Percentiles rank a stretch among this genome's conserved stretches.
Evolutionary conservation across 2,797 vertebrate species (phyloP).

Genomic region (Coreius guichenoti): DNA sequence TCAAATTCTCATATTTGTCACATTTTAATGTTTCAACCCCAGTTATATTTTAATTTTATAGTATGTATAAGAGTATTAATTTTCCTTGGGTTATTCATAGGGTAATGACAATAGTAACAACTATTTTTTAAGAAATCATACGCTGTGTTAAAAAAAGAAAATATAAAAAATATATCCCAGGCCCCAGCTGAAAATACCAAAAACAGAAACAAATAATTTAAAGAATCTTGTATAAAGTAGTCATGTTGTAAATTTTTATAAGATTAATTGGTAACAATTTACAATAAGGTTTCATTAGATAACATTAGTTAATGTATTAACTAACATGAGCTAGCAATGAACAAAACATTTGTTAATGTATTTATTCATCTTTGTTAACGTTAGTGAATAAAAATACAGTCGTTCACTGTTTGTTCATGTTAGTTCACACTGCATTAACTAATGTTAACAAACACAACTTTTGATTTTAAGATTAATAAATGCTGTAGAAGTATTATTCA

Average conservation of each 20-base stretch:
- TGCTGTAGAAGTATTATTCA: too few relatives aligned
- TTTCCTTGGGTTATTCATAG: neutral
- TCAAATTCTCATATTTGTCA: neutral
- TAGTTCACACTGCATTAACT: too few relatives aligned
- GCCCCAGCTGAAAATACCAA: neutral
- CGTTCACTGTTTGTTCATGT: too few relatives aligned
- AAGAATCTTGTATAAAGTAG: neutral
- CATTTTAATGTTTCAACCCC: neutral
- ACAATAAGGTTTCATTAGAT: too few relatives aligned
- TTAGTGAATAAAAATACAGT: too few relatives aligned
- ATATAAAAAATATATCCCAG: neutral
- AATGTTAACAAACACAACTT: too few relatives aligned
- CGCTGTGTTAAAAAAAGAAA: too few relatives aligned
- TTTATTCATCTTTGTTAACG: too few relatives aligned
- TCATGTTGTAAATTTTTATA: neutral
- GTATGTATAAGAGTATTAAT: neutral
- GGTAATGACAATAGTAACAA: neutral
- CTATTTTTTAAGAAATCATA: neutral
- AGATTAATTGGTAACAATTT: neutral
- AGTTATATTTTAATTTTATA: neutral
- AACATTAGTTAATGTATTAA: too few relatives aligned
- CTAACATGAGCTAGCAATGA: too few relatives aligned
- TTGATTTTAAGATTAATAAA: too few relatives aligned
- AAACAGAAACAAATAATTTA: neutral
- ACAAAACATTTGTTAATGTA: too few relatives aligned